Percentiles rank a stretch among this genome's conserved stretches.
phyloP scores from a whole-genome alignment of 2,797 vertebrate species.

The Arnoldichthys spilopterus region DNA sequence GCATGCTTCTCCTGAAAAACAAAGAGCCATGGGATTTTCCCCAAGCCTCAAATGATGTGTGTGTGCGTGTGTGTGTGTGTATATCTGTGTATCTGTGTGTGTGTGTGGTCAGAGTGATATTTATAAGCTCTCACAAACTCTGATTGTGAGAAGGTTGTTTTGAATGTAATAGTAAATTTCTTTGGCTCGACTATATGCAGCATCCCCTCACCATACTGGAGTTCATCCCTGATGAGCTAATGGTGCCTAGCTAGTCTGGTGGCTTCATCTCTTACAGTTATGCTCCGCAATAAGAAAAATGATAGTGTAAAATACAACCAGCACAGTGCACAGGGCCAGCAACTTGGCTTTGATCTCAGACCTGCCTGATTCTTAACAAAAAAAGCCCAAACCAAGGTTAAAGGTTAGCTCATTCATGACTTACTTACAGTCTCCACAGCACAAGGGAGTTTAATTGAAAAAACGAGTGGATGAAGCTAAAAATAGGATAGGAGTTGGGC shows the following conservation, averaged over 20 bases:
- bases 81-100: conserved; percentile 46
- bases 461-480: conserved; percentile 25
- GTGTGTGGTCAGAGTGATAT: conserved; percentile 52
- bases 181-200: conserved; percentile 19
- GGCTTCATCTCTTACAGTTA: conserved; percentile 15
- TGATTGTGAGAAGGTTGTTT: conserved; percentile 42
- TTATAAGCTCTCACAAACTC: conserved; percentile 39
- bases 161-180: conserved; percentile 44
- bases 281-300: conserved; percentile 47
- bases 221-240: conserved; percentile 43
- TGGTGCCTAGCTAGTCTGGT: conserved; percentile 3
- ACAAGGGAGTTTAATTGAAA: conserved; percentile 30
- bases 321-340: neutral
- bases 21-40: conserved; percentile 46
- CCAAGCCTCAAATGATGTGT: conserved; percentile 40
- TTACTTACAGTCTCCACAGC: neutral
- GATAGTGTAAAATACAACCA: conserved; percentile 44
- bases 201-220: conserved; percentile 35
- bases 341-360: conserved; percentile 30
- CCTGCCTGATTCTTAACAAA: conserved; percentile 18
- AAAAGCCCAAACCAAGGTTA: no score
- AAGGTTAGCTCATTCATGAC: conserved; percentile 7
- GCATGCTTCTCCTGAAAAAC: conserved; percentile 48
- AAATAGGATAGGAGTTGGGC: conserved; percentile 41
- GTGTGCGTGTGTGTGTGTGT: conserved; percentile 41